These are phyloP conservation scores for Tichodroma muraria DNA, from an alignment of 2,113 vertebrate genomes.

Conservation along the genomic window DNA sequence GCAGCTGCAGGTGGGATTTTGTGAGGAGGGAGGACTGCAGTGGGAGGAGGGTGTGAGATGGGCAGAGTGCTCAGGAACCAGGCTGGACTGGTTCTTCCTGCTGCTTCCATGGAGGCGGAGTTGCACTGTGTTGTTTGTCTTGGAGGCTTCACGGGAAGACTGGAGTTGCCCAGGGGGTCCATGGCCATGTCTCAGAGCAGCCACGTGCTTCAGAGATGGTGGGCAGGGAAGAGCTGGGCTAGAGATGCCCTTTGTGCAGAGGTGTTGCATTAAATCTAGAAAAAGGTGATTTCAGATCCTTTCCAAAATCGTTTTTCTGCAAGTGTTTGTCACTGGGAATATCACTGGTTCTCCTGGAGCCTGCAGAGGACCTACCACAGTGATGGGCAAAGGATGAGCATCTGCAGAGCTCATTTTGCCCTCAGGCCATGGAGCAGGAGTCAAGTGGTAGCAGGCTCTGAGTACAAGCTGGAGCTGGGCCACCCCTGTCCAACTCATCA, in stretches of 20 bases:
- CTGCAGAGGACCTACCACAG: constrained; percentile 25
- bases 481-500: background rate
- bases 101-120: background rate
- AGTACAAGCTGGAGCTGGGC: background rate
- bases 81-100: background rate
- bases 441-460: background rate
- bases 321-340: background rate
- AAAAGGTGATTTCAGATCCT: background rate
- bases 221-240: background rate
- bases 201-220: accelerated
- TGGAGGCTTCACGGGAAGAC: background rate
- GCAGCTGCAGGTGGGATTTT: background rate
- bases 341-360: background rate
- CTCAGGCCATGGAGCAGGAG: background rate
- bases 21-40: background rate
- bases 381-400: background rate
- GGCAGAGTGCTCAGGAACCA: background rate
- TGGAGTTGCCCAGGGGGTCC: background rate
- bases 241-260: background rate
- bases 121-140: accelerated
- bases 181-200: background rate
- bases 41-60: background rate
- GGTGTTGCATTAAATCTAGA: background rate
- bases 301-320: background rate
- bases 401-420: constrained; percentile 12